phyloP scores from a whole-genome alignment of 1,140 invertebrate genomes.

The Drosophila cardini region DNA sequence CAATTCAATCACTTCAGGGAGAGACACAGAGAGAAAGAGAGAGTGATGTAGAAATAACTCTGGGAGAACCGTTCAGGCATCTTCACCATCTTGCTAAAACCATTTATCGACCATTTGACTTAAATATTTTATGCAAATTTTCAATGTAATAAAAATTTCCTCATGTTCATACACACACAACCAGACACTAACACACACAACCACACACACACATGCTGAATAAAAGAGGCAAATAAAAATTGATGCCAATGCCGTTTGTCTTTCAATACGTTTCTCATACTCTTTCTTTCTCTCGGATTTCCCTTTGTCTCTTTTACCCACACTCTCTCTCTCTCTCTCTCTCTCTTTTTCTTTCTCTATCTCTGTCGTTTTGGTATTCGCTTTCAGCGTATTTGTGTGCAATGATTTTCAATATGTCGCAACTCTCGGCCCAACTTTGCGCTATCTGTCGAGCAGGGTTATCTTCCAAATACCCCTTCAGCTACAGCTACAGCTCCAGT shows the following conservation, averaged over 20 bases:
- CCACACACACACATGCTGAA: slow-evolving; percentile 23
- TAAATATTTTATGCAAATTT: slow-evolving; percentile 84
- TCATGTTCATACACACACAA: slow-evolving; percentile 51
- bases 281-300: slow-evolving; percentile 1
- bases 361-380: slow-evolving; percentile 35
- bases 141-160: slow-evolving; percentile 83
- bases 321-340: slow-evolving; percentile 17
- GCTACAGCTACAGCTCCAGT: no score
- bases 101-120: slow-evolving; percentile 69
- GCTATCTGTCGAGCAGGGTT: slow-evolving; percentile 57
- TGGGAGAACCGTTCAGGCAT: slow-evolving; percentile 24
- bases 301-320: not conserved
- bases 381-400: slow-evolving; percentile 43
- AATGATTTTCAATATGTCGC: slow-evolving; percentile 82
- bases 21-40: not conserved
- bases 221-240: slow-evolving; percentile 69
- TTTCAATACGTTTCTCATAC: slow-evolving; percentile 63
- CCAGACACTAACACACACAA: slow-evolving; percentile 31
- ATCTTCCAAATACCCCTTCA: slow-evolving; percentile 7
- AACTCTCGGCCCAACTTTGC: slow-evolving; percentile 68
- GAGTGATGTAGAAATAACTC: not conserved
- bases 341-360: not conserved
- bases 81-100: slow-evolving; percentile 9
- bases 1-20: slow-evolving; percentile 28
- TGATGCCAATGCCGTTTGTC: slow-evolving; percentile 80